Evolutionary conservation across 2,888 invertebrate species (phyloP), one percentile per base, ranked within the genome.

Genomic region (Aleiodes testaceus): DNA sequence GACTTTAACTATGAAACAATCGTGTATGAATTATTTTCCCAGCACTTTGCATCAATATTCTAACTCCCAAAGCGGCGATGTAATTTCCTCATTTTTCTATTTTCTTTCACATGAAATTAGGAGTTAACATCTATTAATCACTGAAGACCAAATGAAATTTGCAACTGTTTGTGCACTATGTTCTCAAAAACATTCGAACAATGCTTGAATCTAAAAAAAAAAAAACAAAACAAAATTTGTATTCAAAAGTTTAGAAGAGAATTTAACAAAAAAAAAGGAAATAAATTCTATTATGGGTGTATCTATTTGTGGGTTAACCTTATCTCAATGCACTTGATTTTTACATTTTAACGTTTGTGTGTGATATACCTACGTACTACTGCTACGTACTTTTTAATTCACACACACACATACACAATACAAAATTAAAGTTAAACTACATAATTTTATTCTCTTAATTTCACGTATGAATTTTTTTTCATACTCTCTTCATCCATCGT

Each of bases 241-340:
- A 9, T 36, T 36, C 9, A 2, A 6, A 36, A 69, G 50, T 61
- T 61, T 26, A 69, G 36, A 63, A 50, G n/a, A 66, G 53, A 45
- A 49, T 64, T 20, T 66, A 71, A 61, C 42, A 70, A 71, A 61
- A 71, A 61, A 59, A 66, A 70, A 42, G 42, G 16, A 71, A 36
- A 18, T 59, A 47, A 52, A 64, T 53, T 65, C 69, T 70, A 71
- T 71, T 71, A 49, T 61, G 50, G 64, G 61, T 55, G 66, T 66
- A 61, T 71, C 71, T 71, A 71, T 71, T 71, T 71, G 66, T 50
- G 66, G 71, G 52, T 71, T 77, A 77, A 75, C 77, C 77, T 77
- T 77, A 77, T 77, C 72, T 55, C 66, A 72, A 70, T 72, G 69
- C 72, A 72, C 71, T 70, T 53, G 63, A 42, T 50, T 64, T 64